Conservation (phyloP, 2,888 invertebrate genomes). For the Macrosoma leucophasiata region DNA sequence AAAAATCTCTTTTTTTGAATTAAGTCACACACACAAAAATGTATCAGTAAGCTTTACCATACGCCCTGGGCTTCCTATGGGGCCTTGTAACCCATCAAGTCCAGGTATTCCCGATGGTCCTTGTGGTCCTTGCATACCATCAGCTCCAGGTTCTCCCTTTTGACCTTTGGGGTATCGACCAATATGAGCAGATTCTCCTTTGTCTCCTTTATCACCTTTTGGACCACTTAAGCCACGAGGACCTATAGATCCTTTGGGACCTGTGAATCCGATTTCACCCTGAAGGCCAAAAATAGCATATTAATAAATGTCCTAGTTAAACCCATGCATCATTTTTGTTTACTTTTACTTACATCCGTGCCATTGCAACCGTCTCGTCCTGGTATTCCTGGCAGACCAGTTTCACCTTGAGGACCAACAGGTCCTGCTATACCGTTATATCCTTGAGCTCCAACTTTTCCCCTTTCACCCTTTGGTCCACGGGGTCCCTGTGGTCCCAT, state of each 20-base stretch:
- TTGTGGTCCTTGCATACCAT: slow-evolving; percentile 80
- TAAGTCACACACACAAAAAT: neutral
- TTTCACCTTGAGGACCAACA: slow-evolving; percentile 81
- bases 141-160: slow-evolving; percentile 88
- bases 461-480: slow-evolving; percentile 90
- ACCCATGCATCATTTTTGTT: neutral
- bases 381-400: slow-evolving; percentile 85
- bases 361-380: slow-evolving; percentile 98
- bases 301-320: neutral
- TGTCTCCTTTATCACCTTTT: slow-evolving; percentile 82
- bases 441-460: slow-evolving; percentile 91
- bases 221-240: slow-evolving; percentile 84
- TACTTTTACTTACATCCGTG: slow-evolving; percentile 83
- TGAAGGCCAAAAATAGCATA: slow-evolving; percentile 36
- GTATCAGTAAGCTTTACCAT: too few species aligned
- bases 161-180: slow-evolving; percentile 85
- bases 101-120: slow-evolving; percentile 80
- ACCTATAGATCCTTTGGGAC: slow-evolving; percentile 82
- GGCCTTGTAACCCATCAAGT: slow-evolving; percentile 73
- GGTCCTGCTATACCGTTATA: slow-evolving; percentile 76
- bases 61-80: slow-evolving; percentile 78
- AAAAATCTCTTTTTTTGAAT: too few species aligned
- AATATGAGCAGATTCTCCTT: slow-evolving; percentile 87
- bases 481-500: slow-evolving; percentile 87
- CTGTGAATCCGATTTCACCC: slow-evolving; percentile 85